Evolutionary conservation across 2,113 vertebrate genomes (phyloP).

Genomic region (Sebastes schlegelii): DNA sequence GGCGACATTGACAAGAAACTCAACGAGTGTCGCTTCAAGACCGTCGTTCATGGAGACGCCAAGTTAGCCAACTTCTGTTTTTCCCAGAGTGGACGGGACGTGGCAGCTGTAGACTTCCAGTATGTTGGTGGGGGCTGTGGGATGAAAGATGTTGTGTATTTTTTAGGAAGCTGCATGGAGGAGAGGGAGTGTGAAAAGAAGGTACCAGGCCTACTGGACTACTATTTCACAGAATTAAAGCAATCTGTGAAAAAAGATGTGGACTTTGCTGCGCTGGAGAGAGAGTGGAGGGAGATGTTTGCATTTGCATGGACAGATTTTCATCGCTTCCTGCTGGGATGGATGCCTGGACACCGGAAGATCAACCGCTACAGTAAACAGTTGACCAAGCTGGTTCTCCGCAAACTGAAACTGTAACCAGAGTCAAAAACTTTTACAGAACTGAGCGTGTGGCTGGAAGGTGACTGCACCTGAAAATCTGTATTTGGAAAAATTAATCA

Average conservation of each 20-base stretch:
- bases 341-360: conserved; percentile 85
- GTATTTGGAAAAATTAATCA: not conserved
- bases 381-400: conserved; percentile 77
- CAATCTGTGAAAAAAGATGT: conserved; percentile 48
- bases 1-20: conserved; percentile 76
- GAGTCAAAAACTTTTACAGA: not conserved
- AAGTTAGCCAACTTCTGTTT: conserved; percentile 88
- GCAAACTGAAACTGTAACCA: conserved; percentile 61
- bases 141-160: conserved; percentile 84
- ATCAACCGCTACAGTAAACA: conserved; percentile 81
- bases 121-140: conserved; percentile 86
- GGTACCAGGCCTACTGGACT: conserved; percentile 71
- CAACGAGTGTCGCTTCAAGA: conserved; percentile 79
- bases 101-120: conserved; percentile 85
- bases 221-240: conserved; percentile 80
- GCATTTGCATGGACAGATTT: conserved; percentile 84
- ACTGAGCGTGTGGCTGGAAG: not conserved
- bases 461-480: not conserved
- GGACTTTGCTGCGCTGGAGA: conserved; percentile 73
- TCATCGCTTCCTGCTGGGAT: conserved; percentile 83
- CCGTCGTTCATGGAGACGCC: conserved; percentile 83
- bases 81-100: conserved; percentile 61
- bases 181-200: conserved; percentile 81
- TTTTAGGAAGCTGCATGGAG: conserved; percentile 82
- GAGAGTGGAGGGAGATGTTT: conserved; percentile 84